Base-by-base conservation (phyloP, 64 coral and sea anemone species). In the Montipora sp. region DNA sequence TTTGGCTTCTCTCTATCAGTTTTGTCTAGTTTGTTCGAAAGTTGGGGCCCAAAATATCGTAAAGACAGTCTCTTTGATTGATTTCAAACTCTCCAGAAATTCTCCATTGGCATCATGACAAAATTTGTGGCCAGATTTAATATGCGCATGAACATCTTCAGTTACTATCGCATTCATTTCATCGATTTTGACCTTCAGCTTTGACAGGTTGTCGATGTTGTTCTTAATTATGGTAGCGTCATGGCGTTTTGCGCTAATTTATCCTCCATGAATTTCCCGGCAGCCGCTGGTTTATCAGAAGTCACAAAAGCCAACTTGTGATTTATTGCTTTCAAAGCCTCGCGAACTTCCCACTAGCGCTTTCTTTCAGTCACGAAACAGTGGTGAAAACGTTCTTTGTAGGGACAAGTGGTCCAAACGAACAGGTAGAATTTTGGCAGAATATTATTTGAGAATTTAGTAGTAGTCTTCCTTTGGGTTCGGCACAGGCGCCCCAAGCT, bases 91-190 rank as follows among this genome's bases (percentile, higher is more conserved):
- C 74, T 77, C 74, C 44, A 77, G 45, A 47, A 77, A 73, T 73
- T 55, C 51, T 55, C 51, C 51, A 55, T 55, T 55, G 51, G 51
- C 51, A 55, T 73, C 69, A 73, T 73, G 69, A 73, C 69, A 22
- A 73, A 73, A 73, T 73, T 73, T 24, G 69, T 73, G 69, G 14
- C 69, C 20, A 24, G 69, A 73, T 73, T 73, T 73, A 73, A 73
- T 73, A 73, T 73, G 77, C 88, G 77, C 43, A 70, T 90, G 67
- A 90, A 81, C 88, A 73, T 90, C 61, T 80, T 74, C 68, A 90
- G 89, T 82, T 72, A 90, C 78, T 90, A 80, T 89, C 59, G 60
- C 76, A 90, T 80, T 90, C 59, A 80, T 60, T 6, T 90, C 88
- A 71, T 90, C 59, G 44, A 81, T 90, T 90, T 90, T 90, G 59